Percentiles rank a stretch among this genome's conserved stretches.
These are phyloP conservation scores for Palaemon carinicauda DNA, from an alignment of 1,140 invertebrate genomes.

Conservation along the genomic window DNA sequence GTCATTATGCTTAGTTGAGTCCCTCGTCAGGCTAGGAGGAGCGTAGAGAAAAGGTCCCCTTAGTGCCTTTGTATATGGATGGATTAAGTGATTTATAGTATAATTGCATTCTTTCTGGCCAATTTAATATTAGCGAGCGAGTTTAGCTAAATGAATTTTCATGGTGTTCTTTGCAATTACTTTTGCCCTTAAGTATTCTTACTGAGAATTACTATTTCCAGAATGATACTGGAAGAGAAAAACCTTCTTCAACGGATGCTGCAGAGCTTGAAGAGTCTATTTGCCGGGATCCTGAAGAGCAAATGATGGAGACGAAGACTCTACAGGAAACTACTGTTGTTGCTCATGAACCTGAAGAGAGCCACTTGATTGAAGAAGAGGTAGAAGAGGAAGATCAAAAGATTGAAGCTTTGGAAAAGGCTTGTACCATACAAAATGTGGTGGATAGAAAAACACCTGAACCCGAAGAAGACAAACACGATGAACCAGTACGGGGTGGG, in stretches of 20 bases:
- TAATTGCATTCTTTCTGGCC: neutral
- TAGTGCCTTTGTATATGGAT: no score
- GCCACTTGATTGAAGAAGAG: neutral
- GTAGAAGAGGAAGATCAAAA: neutral
- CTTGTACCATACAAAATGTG: no score
- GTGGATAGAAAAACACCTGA: neutral
- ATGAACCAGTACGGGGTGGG: neutral
- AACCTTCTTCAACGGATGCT: conserved; percentile 32
- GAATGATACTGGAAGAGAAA: conserved; percentile 17
- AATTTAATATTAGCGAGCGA: no score
- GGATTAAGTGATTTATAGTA: no score
- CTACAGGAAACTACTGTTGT: no score
- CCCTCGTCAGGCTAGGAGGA: no score
- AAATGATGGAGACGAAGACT: neutral
- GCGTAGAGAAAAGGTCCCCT: no score
- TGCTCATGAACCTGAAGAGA: no score
- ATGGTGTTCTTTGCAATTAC: neutral
- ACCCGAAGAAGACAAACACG: neutral
- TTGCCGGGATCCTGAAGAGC: conserved; percentile 11
- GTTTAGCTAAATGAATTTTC: no score
- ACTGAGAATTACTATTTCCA: neutral
- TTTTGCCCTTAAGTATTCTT: neutral
- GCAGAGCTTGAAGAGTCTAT: conserved; percentile 23
- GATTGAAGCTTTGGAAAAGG: neutral
- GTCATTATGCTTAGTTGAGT: no score